Evolutionary conservation across 2,113 vertebrate species (phyloP).

Genomic region (Phalacrocorax carbo): DNA sequence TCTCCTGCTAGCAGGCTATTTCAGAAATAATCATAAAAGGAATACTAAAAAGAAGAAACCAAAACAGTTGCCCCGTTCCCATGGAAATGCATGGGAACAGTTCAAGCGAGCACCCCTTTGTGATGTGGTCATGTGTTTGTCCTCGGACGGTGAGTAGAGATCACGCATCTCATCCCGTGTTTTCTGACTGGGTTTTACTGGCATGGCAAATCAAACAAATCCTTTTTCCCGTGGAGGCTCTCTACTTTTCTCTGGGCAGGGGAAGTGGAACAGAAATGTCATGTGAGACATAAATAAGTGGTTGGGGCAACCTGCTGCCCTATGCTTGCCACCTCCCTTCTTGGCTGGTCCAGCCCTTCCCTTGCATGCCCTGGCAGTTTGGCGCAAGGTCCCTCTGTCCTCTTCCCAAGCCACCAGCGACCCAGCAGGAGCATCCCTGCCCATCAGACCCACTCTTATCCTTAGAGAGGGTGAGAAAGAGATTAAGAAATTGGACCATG

Average conservation of each 20-base stretch:
- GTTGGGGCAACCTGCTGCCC: background rate
- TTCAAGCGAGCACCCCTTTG: background rate
- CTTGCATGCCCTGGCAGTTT: background rate
- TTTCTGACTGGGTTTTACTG: background rate
- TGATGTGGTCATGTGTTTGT: background rate
- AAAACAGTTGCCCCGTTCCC: background rate
- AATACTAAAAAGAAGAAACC: background rate
- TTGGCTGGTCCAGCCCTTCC: background rate
- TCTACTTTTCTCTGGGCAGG: background rate
- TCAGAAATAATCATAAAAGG: conserved; percentile 10
- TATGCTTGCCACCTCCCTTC: background rate
- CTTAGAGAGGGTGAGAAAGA: background rate
- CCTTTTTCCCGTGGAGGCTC: background rate
- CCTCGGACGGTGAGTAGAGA: background rate
- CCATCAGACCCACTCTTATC: background rate
- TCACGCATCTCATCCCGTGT: background rate
- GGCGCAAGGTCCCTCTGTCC: background rate
- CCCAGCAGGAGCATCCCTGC: background rate
- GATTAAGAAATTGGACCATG: background rate
- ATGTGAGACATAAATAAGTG: background rate
- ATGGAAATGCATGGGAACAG: conserved; percentile 19
- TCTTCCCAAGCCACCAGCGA: background rate
- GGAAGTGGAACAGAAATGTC: background rate
- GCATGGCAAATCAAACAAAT: background rate
- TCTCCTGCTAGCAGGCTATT: background rate